A percentile compares a stretch with the other conserved stretches of the same genome.
These are phyloP conservation scores for Rissa tridactyla DNA, from an alignment of 2,113 vertebrate species.

Conservation along the genomic window DNA sequence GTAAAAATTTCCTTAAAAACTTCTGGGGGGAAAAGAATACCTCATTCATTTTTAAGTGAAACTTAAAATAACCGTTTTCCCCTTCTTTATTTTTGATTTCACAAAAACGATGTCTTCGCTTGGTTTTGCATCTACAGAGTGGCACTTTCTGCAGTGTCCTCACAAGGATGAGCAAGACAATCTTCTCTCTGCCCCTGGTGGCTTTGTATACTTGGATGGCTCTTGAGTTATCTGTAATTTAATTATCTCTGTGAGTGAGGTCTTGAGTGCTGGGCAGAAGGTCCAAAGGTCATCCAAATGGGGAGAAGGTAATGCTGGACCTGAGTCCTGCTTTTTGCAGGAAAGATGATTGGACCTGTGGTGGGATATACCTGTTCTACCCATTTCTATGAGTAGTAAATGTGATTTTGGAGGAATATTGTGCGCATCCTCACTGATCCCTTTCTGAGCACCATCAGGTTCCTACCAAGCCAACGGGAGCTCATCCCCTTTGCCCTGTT, in stretches of 20 bases:
- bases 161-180: background rate
- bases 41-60: background rate
- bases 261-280: background rate
- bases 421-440: background rate
- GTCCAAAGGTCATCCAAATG: background rate
- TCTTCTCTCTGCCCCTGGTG: background rate
- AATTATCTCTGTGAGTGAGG: accelerated
- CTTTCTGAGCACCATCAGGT: background rate
- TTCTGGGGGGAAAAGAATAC: background rate
- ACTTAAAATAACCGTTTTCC: background rate
- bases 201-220: background rate
- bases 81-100: background rate
- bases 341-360: background rate
- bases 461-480: background rate
- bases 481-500: background rate
- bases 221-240: background rate
- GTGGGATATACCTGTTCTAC: background rate
- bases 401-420: background rate
- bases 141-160: background rate
- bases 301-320: background rate
- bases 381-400: background rate
- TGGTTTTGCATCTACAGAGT: background rate
- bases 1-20: background rate
- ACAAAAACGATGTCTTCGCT: background rate
- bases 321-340: background rate